Evolutionary conservation across 1,140 invertebrate genomes (phyloP).

Genomic region (Epicauta chinensis): DNA sequence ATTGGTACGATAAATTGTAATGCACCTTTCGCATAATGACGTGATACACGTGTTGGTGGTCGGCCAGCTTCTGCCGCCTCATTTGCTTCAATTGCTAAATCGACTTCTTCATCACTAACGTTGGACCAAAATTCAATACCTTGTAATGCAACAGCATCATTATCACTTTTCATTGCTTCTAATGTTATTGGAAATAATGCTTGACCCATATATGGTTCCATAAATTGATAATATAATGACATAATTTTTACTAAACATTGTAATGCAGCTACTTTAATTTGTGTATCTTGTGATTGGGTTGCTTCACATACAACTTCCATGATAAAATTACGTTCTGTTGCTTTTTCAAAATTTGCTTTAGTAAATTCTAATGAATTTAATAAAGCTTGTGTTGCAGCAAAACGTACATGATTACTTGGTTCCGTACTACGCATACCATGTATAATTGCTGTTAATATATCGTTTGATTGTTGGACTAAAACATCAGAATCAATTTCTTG

Average conservation of each 20-base stretch:
- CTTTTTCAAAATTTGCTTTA: constrained; percentile 96
- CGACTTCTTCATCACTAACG: constrained; percentile 98
- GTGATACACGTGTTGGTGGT: constrained; percentile 61
- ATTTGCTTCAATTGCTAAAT: constrained; percentile 88
- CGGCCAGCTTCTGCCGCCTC: constrained; percentile 89
- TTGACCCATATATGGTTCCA: constrained; percentile 98
- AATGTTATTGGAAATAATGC: constrained; percentile 98
- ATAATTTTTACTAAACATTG: constrained; percentile 99
- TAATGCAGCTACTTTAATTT: constrained; percentile 89
- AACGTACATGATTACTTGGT: constrained; percentile 76
- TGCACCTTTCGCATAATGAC: constrained; percentile 55
- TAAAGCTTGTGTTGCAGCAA: constrained; percentile 94
- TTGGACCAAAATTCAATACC: constrained; percentile 99
- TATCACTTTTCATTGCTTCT: constrained; percentile 96
- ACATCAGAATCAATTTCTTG: constrained; percentile 86
- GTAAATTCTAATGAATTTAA: constrained; percentile 99
- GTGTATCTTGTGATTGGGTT: constrained; percentile 76
- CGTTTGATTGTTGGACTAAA: constrained; percentile 85
- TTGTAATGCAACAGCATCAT: constrained; percentile 93
- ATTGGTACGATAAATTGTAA: constrained; percentile 93
- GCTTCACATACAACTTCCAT: constrained; percentile 99
- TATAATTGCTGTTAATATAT: constrained; percentile 97
- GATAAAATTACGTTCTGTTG: constrained; percentile 96
- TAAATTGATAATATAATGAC: constrained; percentile 97
- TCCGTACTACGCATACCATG: constrained; percentile 82